Percentiles rank a stretch among this genome's conserved stretches.
These are phyloP conservation scores for Neoscelio sp. DNA, from an alignment of 2,888 invertebrate species.

Conservation along the genomic window DNA sequence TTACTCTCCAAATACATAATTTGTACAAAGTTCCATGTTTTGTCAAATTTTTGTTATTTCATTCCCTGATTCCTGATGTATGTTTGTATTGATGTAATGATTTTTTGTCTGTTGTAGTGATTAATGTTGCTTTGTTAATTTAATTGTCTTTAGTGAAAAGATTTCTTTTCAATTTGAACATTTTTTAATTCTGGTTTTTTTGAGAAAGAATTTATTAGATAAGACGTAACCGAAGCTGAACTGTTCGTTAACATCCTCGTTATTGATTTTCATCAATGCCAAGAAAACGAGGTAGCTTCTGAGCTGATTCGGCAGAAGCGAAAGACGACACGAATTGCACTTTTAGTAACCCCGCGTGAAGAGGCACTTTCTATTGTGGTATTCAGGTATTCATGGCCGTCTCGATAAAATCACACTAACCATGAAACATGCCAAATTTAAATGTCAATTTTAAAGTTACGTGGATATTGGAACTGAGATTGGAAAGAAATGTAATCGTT, in stretches of 20 bases:
- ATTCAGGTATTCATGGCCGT: constrained; percentile 54
- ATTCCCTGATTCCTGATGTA: not conserved
- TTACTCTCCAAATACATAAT: not conserved
- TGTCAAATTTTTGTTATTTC: not conserved
- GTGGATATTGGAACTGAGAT: not conserved
- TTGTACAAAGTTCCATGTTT: not conserved
- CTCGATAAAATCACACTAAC: constrained; percentile 28
- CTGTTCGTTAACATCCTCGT: constrained; percentile 52
- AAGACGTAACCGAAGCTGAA: not conserved
- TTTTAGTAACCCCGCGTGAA: constrained; percentile 70
- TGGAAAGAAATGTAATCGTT: too few relatives aligned
- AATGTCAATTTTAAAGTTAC: constrained; percentile 4
- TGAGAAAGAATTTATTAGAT: not conserved
- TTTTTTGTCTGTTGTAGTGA: too few relatives aligned
- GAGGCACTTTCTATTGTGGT: constrained; percentile 75
- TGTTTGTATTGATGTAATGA: too few relatives aligned
- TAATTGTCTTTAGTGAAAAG: too few relatives aligned
- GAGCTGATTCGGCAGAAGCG: constrained; percentile 78
- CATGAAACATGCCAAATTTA: constrained; percentile 6
- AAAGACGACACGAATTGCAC: constrained; percentile 76
- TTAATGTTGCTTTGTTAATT: too few relatives aligned
- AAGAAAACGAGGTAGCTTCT: constrained; percentile 77
- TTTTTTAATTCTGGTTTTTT: not conserved
- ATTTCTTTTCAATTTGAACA: too few relatives aligned
- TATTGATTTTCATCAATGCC: constrained; percentile 78